These are phyloP conservation scores for Odocoileus hemionus DNA, from an alignment of 2,113 vertebrate genomes.

Conservation along the genomic window DNA sequence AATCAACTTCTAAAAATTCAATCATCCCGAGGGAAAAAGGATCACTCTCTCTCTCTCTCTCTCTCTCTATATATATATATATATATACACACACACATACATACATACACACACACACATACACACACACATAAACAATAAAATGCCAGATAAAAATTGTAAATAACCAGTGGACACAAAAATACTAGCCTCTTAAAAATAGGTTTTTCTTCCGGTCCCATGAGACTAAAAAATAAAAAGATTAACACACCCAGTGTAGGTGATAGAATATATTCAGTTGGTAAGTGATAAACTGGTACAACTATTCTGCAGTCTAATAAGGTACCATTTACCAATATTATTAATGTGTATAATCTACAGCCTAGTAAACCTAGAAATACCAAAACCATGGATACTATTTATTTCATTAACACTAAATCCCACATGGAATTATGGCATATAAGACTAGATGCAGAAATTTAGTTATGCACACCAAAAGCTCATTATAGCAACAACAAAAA, in stretches of 20 bases:
- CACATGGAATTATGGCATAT: neutral
- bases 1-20: neutral
- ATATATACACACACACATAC: too few relatives aligned
- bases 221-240: neutral
- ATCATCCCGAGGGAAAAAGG: neutral
- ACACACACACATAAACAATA: neutral
- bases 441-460: neutral
- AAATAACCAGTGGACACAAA: neutral
- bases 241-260: neutral
- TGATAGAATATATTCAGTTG: neutral
- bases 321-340: neutral
- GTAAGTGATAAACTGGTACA: neutral
- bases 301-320: neutral
- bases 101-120: too few relatives aligned
- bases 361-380: neutral
- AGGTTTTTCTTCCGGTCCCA: neutral
- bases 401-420: neutral
- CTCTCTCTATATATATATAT: neutral
- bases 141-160: neutral
- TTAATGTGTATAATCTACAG: neutral
- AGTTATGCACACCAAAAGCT: neutral
- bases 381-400: neutral
- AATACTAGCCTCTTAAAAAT: neutral
- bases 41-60: neutral
- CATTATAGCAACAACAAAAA: neutral